These are phyloP conservation scores for Microchirus variegatus DNA, from an alignment of 2,797 vertebrate species.

Conservation along the genomic window DNA sequence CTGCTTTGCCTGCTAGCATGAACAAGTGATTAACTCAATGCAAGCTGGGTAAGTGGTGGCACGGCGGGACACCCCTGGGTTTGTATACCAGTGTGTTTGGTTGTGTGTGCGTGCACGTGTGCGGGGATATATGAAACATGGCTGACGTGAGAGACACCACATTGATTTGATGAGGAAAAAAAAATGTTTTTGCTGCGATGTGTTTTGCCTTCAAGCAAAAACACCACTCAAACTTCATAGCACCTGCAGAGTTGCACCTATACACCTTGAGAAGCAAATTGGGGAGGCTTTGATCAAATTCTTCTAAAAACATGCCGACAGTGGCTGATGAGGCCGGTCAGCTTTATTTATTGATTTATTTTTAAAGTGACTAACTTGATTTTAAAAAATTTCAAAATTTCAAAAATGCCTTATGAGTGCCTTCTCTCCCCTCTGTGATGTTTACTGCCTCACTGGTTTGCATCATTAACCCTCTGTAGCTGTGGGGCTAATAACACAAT, in stretches of 20 bases:
- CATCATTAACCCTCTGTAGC: conserved; percentile 66
- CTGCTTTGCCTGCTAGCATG: conserved; percentile 26
- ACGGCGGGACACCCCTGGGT: conserved; percentile 33
- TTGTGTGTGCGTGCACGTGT: not conserved
- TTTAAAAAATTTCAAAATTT: no score
- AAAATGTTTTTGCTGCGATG: conserved; percentile 23
- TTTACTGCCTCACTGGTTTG: conserved; percentile 50
- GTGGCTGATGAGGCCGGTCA: no score
- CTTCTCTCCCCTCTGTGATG: conserved; percentile 12
- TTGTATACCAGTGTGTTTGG: not conserved
- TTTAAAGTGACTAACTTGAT: no score
- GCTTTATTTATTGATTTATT: no score
- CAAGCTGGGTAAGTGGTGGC: conserved; percentile 43
- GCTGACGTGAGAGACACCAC: conserved; percentile 18
- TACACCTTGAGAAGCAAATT: not conserved
- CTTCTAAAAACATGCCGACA: no score
- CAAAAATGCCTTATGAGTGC: not conserved
- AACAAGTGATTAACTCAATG: conserved; percentile 48
- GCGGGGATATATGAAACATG: not conserved
- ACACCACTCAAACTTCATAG: conserved; percentile 9
- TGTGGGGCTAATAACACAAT: conserved; percentile 65
- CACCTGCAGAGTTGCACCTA: conserved; percentile 7
- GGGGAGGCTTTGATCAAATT: not conserved
- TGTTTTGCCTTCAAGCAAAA: conserved; percentile 28
- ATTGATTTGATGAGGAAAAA: conserved; percentile 37